Evolutionary conservation across 2,888 invertebrate genomes (phyloP).

Genomic region (Drosophila multiciliata): DNA sequence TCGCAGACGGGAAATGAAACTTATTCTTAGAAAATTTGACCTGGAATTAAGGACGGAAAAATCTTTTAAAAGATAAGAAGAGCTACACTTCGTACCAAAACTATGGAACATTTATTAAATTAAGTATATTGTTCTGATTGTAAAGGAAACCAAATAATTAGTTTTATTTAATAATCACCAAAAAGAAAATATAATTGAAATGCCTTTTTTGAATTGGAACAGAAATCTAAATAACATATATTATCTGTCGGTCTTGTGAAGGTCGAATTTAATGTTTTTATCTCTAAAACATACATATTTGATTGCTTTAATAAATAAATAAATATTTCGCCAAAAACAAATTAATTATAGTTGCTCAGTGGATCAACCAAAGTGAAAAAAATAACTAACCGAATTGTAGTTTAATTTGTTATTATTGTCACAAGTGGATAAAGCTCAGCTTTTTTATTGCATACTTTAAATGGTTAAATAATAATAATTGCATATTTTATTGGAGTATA

Average conservation of each 20-base stretch:
- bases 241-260: neutral
- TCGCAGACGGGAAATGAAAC: neutral
- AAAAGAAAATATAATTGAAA: neutral
- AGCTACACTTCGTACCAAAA: neutral
- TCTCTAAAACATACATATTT: neutral
- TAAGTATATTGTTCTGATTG: neutral
- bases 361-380: neutral
- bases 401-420: conserved; percentile 22
- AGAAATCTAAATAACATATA: neutral
- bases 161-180: neutral
- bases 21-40: neutral
- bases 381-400: conserved; percentile 19
- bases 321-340: neutral
- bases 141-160: neutral
- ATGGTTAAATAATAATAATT: neutral
- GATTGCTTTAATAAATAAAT: neutral
- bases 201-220: neutral
- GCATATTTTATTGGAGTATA: neutral
- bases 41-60: neutral
- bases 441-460: neutral
- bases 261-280: neutral
- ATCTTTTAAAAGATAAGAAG: neutral
- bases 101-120: neutral
- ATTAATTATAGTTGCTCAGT: neutral
- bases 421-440: conserved; percentile 21